Conservation (phyloP, 1,140 invertebrate species). For the Drosophila mojavensis region DNA sequence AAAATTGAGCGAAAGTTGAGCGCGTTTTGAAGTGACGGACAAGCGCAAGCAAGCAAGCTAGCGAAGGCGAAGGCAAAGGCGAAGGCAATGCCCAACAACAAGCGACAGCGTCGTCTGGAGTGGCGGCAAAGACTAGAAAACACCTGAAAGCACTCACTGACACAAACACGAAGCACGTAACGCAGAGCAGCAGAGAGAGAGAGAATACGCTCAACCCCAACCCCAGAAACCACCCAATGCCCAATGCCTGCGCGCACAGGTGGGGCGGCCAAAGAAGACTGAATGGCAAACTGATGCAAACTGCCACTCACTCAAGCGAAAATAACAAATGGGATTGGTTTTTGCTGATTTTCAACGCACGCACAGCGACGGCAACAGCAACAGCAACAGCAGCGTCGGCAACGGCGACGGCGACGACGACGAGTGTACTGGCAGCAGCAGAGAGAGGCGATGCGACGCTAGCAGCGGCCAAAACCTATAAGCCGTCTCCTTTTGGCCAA, state of each 20-base stretch:
- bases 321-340: constrained; percentile 84
- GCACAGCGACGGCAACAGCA: constrained; percentile 48
- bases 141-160: constrained; percentile 54
- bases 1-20: constrained; percentile 74
- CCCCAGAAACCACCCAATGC: constrained; percentile 41
- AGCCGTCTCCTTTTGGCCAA: constrained; percentile 84
- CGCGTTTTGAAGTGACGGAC: constrained; percentile 44
- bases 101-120: constrained; percentile 43
- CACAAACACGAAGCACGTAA: constrained; percentile 15
- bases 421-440: constrained; percentile 28
- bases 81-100: neutral
- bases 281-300: constrained; percentile 82
- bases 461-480: constrained; percentile 74
- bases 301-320: constrained; percentile 84
- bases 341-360: constrained; percentile 83
- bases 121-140: constrained; percentile 54
- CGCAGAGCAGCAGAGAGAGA: neutral
- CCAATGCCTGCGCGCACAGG: constrained; percentile 50
- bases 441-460: constrained; percentile 38
- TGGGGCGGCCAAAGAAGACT: constrained; percentile 59
- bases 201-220: constrained; percentile 35
- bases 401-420: constrained; percentile 24
- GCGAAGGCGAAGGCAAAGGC: constrained; percentile 13
- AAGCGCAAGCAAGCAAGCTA: constrained; percentile 25
- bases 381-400: constrained; percentile 11